These are phyloP conservation scores for Branchipolynoe longqiensis DNA, from an alignment of 2,888 invertebrate genomes.

Conservation along the genomic window DNA sequence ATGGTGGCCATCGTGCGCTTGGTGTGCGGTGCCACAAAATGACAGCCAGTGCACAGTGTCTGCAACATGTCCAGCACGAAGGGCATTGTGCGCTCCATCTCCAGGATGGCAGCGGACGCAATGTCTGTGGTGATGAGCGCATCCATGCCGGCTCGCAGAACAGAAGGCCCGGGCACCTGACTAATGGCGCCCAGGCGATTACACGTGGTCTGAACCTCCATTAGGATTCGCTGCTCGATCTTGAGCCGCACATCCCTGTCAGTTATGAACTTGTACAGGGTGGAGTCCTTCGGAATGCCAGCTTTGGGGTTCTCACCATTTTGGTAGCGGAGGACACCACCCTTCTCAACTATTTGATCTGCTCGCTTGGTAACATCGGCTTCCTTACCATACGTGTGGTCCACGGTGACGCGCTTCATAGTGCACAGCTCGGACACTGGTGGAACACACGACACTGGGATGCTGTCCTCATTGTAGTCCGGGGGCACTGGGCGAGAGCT, in stretches of 20 bases:
- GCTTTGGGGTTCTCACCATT: not conserved
- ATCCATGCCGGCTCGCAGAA: not conserved
- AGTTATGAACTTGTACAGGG: not conserved
- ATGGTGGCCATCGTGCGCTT: not conserved
- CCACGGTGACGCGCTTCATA: not conserved
- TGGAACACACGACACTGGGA: not conserved
- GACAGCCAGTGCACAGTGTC: not conserved
- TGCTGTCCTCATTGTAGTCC: not conserved
- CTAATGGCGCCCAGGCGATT: not conserved
- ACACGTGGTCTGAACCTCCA: not conserved
- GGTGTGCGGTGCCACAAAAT: not conserved
- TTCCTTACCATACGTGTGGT: not conserved
- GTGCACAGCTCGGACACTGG: not conserved
- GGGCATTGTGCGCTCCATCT: not conserved
- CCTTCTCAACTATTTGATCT: not conserved
- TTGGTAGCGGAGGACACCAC: not conserved
- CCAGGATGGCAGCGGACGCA: not conserved
- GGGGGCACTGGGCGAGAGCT: not conserved
- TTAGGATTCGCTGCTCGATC: not conserved
- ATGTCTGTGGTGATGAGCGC: not conserved
- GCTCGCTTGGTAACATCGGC: not conserved
- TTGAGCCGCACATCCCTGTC: not conserved
- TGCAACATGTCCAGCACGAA: not conserved
- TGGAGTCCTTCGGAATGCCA: not conserved
- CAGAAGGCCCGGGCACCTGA: not conserved